Conservation (phyloP, 2,888 invertebrate genomes). For the Andrena chrysosceles region DNA sequence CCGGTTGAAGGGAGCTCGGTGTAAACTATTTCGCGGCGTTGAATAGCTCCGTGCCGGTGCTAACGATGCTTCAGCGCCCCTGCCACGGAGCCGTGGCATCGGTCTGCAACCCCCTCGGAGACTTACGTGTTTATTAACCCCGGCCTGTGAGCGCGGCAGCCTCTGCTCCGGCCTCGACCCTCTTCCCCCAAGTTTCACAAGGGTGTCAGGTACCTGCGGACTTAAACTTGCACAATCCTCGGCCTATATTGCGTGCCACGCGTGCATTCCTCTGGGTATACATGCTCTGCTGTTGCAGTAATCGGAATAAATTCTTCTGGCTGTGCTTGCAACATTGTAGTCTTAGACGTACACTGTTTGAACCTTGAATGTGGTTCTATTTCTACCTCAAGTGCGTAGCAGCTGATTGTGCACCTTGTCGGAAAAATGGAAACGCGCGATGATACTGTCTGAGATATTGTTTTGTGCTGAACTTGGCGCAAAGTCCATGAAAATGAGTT, state of each 20-base stretch:
- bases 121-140: conserved; percentile 76
- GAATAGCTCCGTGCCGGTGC: conserved; percentile 72
- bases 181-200: conserved; percentile 27
- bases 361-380: too few species aligned
- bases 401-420: too few species aligned
- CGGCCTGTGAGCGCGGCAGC: conserved; percentile 35
- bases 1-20: conserved; percentile 59
- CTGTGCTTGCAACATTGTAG: background rate
- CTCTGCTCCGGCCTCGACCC: conserved; percentile 25
- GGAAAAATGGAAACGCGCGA: too few species aligned
- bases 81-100: conserved; percentile 33
- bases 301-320: background rate
- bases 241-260: conserved; percentile 32
- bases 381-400: too few species aligned
- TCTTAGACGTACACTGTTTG: background rate
- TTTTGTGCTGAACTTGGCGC: too few species aligned
- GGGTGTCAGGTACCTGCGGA: conserved; percentile 43
- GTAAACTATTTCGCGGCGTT: conserved; percentile 75
- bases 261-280: conserved; percentile 1
- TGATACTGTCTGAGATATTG: too few species aligned
- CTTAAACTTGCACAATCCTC: conserved; percentile 44
- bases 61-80: conserved; percentile 74
- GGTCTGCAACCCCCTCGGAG: conserved; percentile 50
- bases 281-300: background rate
- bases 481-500: too few species aligned